phyloP scores from a whole-genome alignment of 2,888 invertebrate genomes.

The Euplexia lucipara region DNA sequence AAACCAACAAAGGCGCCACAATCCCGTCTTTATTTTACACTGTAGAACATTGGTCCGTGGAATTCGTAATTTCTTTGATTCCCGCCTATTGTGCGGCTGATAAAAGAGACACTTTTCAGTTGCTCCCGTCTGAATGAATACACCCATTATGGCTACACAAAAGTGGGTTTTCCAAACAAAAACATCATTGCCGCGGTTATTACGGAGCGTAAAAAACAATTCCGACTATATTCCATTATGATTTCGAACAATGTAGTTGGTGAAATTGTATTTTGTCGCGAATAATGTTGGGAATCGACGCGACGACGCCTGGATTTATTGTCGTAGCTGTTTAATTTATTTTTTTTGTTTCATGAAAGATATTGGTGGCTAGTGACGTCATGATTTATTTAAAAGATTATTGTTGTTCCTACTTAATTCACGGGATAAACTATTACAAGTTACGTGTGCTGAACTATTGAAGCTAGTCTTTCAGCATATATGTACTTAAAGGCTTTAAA shows the following conservation, averaged over 20 bases:
- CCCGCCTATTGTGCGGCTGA: conserved; percentile 86
- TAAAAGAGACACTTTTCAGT: conserved; percentile 89
- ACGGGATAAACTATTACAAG: not conserved
- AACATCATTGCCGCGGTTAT: conserved; percentile 83
- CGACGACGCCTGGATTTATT: conserved; percentile 65
- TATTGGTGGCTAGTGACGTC: conserved; percentile 45
- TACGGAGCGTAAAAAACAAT: conserved; percentile 83
- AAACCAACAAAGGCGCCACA: conserved; percentile 70
- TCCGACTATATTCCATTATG: conserved; percentile 82
- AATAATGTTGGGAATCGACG: conserved; percentile 73
- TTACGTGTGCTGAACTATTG: too few species aligned
- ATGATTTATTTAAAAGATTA: conserved; percentile 52
- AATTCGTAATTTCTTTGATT: conserved; percentile 90
- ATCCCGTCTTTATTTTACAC: conserved; percentile 78
- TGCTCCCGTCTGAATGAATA: conserved; percentile 87
- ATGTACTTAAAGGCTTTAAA: too few species aligned
- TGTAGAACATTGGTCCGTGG: conserved; percentile 85
- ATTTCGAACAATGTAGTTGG: conserved; percentile 81
- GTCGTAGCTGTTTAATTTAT: conserved; percentile 54
- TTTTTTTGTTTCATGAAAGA: conserved; percentile 48
- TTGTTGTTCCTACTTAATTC: conserved; percentile 18
- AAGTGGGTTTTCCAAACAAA: conserved; percentile 88
- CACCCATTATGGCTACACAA: conserved; percentile 88
- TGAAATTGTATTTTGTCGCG: conserved; percentile 77
- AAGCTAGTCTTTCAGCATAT: too few species aligned